Conservation (phyloP, 2,888 invertebrate genomes). For the Clanis bilineata region DNA sequence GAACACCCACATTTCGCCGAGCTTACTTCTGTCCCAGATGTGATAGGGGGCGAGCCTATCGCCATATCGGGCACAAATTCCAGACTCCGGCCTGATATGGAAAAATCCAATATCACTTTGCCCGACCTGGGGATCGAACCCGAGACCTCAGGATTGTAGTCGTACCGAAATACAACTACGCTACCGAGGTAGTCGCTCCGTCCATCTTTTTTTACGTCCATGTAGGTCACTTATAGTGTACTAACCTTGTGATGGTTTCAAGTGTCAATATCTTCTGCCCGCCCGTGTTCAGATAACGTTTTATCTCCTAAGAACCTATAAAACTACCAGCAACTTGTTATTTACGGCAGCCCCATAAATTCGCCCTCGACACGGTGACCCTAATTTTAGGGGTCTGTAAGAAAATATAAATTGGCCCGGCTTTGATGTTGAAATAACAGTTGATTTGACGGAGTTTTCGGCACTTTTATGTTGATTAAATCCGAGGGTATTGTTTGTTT, state of each 20-base stretch:
- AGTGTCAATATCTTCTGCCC: neutral
- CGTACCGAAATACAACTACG: no score
- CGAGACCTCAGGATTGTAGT: no score
- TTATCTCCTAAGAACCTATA: conserved; percentile 10
- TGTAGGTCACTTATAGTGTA: neutral
- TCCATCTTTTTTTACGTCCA: no score
- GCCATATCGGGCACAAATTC: no score
- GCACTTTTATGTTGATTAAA: conserved; percentile 7
- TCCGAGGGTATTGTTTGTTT: neutral
- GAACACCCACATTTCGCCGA: no score
- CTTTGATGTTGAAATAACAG: conserved; percentile 11
- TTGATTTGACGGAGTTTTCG: neutral
- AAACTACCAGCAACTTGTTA: conserved; percentile 17
- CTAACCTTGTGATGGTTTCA: neutral
- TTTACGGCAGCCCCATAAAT: conserved; percentile 20
- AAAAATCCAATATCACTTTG: no score
- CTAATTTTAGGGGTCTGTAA: conserved; percentile 16
- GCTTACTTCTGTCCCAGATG: no score
- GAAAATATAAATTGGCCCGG: conserved; percentile 1
- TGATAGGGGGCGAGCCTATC: no score
- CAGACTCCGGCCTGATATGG: no score
- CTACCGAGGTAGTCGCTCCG: no score
- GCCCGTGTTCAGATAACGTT: neutral
- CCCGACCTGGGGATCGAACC: no score
- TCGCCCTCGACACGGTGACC: conserved; percentile 14